These are phyloP conservation scores for Cyanoramphus novaezelandiae DNA, from an alignment of 2,113 vertebrate genomes.

Conservation along the genomic window DNA sequence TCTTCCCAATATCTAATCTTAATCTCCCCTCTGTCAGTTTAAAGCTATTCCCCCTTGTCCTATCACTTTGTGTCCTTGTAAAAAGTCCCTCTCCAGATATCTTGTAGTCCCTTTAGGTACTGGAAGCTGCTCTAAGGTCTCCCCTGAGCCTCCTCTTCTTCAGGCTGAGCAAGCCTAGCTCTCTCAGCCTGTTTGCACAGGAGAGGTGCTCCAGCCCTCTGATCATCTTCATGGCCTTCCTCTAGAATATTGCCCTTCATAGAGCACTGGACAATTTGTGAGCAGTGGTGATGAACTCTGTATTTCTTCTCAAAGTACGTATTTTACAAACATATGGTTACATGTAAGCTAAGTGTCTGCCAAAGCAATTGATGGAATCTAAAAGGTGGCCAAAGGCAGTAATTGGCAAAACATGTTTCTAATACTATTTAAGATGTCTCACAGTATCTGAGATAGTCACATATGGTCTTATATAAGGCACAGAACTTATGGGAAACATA, in stretches of 20 bases:
- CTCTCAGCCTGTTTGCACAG: not conserved
- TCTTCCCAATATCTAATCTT: not conserved
- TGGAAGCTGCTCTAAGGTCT: not conserved
- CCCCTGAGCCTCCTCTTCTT: not conserved
- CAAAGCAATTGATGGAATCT: not conserved
- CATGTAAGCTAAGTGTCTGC: not conserved
- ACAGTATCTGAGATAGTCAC: not conserved
- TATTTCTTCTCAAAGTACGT: not conserved
- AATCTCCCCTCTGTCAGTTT: not conserved
- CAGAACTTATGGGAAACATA: not conserved
- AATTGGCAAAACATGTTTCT: not conserved
- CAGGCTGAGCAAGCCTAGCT: not conserved
- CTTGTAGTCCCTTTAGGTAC: not conserved
- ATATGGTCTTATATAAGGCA: not conserved
- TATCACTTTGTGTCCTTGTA: not conserved
- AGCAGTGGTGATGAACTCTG: not conserved
- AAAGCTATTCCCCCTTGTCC: not conserved
- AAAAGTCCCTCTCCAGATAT: not conserved
- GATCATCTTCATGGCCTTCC: not conserved
- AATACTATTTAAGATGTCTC: not conserved
- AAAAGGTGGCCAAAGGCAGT: not conserved
- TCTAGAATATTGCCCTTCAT: not conserved
- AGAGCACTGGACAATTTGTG: not conserved
- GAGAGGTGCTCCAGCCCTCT: not conserved
- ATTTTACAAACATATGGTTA: not conserved